phyloP scores from a whole-genome alignment of 2,888 invertebrate genomes.

The Lithophane ornitopus region DNA sequence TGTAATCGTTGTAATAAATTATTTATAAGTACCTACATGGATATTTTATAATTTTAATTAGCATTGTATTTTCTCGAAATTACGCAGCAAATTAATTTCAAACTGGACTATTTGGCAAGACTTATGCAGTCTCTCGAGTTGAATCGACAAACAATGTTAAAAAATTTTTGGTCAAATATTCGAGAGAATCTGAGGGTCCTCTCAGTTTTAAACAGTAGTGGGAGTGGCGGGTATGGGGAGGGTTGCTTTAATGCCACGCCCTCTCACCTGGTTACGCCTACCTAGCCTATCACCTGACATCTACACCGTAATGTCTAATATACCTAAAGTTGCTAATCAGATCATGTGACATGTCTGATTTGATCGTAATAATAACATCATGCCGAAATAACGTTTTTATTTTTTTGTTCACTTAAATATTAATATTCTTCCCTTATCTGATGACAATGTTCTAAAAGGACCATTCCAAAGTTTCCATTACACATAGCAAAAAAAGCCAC shows the following conservation, averaged over 20 bases:
- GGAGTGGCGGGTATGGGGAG: constrained; percentile 70
- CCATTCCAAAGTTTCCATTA: background rate
- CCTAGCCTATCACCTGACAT: constrained; percentile 65
- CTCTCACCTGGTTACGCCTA: constrained; percentile 78
- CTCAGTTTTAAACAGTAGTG: constrained; percentile 55
- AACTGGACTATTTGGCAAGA: background rate
- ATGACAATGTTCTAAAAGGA: background rate
- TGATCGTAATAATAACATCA: background rate
- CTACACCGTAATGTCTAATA: constrained; percentile 37
- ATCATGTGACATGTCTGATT: constrained; percentile 9
- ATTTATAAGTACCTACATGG: constrained; percentile 17
- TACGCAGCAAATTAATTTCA: background rate
- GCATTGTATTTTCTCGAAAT: background rate
- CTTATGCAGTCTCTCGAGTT: background rate
- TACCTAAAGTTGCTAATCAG: constrained; percentile 41
- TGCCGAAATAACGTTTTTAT: background rate
- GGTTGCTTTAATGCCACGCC: constrained; percentile 71
- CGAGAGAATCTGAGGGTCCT: constrained; percentile 6
- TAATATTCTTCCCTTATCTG: background rate
- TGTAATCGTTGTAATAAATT: constrained; percentile 48
- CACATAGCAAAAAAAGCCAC: constrained; percentile 8
- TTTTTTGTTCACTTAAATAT: background rate
- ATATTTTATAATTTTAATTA: constrained; percentile 26
- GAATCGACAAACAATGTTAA: background rate
- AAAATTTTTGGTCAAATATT: constrained; percentile 15